Evolutionary conservation across 1,140 invertebrate species (phyloP).

Genomic region (Lasioglossum baleicum): DNA sequence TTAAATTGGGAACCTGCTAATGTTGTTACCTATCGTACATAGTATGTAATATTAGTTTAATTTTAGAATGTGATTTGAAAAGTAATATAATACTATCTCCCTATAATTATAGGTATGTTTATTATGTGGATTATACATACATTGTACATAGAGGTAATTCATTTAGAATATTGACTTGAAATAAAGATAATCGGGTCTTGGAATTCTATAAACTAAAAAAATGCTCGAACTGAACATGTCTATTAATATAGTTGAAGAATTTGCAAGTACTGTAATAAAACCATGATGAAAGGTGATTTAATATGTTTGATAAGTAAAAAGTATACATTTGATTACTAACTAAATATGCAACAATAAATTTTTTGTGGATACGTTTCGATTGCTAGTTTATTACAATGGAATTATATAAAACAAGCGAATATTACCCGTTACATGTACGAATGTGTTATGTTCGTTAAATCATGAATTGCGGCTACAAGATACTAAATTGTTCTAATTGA

Average conservation of each 20-base stretch:
- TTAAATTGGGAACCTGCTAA: background rate
- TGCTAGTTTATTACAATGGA: conserved; percentile 26
- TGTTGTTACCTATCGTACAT: background rate
- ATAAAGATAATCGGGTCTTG: background rate
- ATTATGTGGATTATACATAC: background rate
- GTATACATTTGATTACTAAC: conserved; percentile 2
- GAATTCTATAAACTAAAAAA: background rate
- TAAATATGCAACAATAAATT: conserved; percentile 19
- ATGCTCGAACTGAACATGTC: background rate
- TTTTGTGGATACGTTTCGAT: conserved; percentile 6
- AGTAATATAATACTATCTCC: background rate
- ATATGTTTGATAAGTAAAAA: background rate
- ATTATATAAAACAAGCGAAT: conserved; percentile 35
- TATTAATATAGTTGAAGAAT: background rate
- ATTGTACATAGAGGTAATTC: background rate
- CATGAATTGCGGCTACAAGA: conserved; percentile 17
- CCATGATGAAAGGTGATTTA: background rate
- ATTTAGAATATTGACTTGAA: background rate
- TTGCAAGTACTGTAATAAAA: background rate
- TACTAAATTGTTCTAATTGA: conserved; percentile 7
- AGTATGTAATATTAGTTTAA: background rate
- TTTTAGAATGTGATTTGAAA: background rate
- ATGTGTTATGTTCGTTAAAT: conserved; percentile 16
- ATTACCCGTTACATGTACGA: conserved; percentile 22
- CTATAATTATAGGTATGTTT: background rate